Evolutionary conservation across 2,797 vertebrate genomes (phyloP), one percentile per base, ranked within the genome.

Genomic region (Danio kyathit): DNA sequence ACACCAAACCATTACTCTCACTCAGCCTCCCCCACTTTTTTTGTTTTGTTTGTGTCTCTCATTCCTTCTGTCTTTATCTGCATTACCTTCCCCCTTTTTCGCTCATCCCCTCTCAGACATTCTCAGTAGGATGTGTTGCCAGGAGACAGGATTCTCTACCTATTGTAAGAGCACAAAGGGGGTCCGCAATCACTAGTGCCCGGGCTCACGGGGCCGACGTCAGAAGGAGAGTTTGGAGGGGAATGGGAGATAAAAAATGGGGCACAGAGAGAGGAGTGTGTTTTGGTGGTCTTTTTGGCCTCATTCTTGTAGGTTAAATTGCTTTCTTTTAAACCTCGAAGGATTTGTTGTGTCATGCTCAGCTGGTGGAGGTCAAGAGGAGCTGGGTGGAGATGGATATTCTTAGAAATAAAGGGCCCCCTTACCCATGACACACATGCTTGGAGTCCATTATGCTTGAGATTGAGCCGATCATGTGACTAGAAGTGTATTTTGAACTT

Each of bases 61-160:
- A 73, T 41, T 57, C 60, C 14, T 46, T 19, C 43, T 63, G 14
- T 70, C 76, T 79, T 75, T 69, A 46, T 74, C 79, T 60, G 16
- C 61, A 51, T 59, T 75, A 54, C 74, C 81, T 81, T 40, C 71
- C 84, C 73, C 63, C 49, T 71, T 79, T 29, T 86, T 79, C 54
- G 63, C 66, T 61, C 59, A 67, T 83, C n/a, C 67, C 46, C 75
- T 60, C 76, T 66, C 76, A 91, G 90, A 88, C 89, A 89, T 92
- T 91, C 92, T 93, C 89, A 0, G 59, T 87, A 89, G 91, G 86
- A 91, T 91, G 91, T 92, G 94, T 95, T 95, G 94, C 94, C 93
- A 91, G 92, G 94, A 94, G 92, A 95, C 93, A 52, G 89, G 90
- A 92, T 93, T 93, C 90, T 71, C 90, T 91, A 89, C 87, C 90